Evolutionary conservation across 1,140 invertebrate species (phyloP), one percentile per base, ranked within the genome.

Genomic region (Lasioglossum baleicum): DNA sequence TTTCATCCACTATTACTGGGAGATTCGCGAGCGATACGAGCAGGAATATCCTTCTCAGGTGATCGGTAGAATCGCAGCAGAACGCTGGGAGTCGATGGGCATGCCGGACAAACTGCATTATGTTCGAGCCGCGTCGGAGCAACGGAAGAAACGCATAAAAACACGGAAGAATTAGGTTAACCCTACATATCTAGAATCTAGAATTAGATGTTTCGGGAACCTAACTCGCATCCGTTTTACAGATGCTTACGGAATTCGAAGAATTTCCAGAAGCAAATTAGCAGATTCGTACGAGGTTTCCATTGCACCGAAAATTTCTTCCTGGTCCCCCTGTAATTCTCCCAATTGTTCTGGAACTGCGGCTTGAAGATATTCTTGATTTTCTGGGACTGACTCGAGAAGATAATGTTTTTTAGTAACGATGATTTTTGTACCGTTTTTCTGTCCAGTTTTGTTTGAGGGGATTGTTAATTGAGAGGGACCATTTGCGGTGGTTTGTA

Each of bases 51-150:
- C 85, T 22, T 83, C 70, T 10, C 67, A 73, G 66, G 71, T 81
- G 65, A 88, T 88, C 63, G 86, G 80, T 42, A 83, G 81, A 60
- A 88, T 89, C 80, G 87, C 87, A 31, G 85, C 82, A 0, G 67
- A 78, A 26, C 80, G 72, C 67, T 87, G 89, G 86, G 71, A 90
- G 75, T 84, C 80, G 48, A 84, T 83, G 82, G 77, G 81, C 63
- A 64, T 78, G 56, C 42, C 35, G 10, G 68, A 68, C 65, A 84
- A 87, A 81, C 72, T 65, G 35, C 64, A 15, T 4, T 88, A 87
- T 71, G 80, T 87, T 42, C 65, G 64, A n/a, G 66, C 79, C 26
- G 83, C 85, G 51, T 80, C 66, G 40, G 67, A 51, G 65, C 82
- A 71, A 73, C 84, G 80, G 73, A 67, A 44, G 51, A 73, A 61